Percentiles rank a stretch among this genome's conserved stretches.
Evolutionary conservation across 2,888 invertebrate species (phyloP).

Genomic region (Hymenopus coronatus): DNA sequence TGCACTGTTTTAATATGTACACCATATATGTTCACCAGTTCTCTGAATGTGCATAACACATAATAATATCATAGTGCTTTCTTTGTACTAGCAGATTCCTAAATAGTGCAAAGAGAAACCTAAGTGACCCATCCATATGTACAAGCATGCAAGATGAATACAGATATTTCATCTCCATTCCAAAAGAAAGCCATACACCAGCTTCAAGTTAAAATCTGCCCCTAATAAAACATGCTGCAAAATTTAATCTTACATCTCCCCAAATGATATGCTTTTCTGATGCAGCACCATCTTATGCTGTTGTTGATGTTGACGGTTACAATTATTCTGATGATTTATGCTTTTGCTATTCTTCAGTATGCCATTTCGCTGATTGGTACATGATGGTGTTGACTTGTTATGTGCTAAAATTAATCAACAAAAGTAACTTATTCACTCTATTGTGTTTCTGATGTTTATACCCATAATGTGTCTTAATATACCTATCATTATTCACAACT

Average conservation of each 20-base stretch:
- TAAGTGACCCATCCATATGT: not conserved
- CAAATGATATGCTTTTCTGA: constrained; percentile 51
- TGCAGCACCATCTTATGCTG: constrained; percentile 39
- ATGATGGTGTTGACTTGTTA: not conserved
- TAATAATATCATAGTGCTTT: not conserved
- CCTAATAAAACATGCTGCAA: not conserved
- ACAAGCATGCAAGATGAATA: not conserved
- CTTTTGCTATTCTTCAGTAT: constrained; percentile 51
- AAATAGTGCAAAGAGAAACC: not conserved
- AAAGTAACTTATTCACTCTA: not conserved
- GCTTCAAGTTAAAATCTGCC: not conserved
- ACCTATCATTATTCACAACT: not conserved
- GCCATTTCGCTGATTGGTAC: constrained; percentile 46
- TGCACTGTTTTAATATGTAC: not conserved
- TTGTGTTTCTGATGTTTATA: not conserved
- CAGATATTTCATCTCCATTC: not conserved
- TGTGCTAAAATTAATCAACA: not conserved
- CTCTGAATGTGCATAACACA: not conserved
- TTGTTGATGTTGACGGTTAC: constrained; percentile 10
- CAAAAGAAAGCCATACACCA: not conserved
- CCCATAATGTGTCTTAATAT: not conserved
- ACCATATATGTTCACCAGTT: not conserved
- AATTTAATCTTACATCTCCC: constrained; percentile 47
- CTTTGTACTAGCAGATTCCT: not conserved
- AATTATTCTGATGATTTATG: constrained; percentile 29